phyloP scores from a whole-genome alignment of 2,797 vertebrate species.

The Valencia hispanica region DNA sequence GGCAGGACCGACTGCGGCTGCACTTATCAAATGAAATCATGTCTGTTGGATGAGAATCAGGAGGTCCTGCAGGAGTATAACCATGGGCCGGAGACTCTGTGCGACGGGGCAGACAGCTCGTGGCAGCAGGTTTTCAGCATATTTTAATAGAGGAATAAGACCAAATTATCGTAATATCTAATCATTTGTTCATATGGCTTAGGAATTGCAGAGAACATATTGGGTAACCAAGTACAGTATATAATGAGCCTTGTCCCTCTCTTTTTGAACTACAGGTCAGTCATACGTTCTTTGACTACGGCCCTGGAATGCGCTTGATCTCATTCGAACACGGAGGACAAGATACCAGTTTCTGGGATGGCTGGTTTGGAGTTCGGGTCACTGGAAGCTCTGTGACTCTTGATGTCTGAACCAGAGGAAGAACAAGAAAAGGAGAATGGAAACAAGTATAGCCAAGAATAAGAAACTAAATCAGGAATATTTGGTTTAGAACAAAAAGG shows the following conservation, averaged over 20 bases:
- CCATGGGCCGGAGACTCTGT: conserved; percentile 60
- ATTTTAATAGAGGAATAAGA: not conserved
- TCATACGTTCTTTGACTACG: conserved; percentile 87
- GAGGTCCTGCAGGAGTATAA: conserved; percentile 85
- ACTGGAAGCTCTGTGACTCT: conserved; percentile 88
- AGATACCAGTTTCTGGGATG: conserved; percentile 91
- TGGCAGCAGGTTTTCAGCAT: conserved; percentile 76
- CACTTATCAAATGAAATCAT: conserved; percentile 84
- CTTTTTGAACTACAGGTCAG: conserved; percentile 77
- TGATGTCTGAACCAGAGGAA: conserved; percentile 73
- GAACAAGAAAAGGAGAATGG: not conserved
- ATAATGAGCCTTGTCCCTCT: not conserved
- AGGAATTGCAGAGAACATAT: not conserved
- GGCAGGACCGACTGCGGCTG: conserved; percentile 88
- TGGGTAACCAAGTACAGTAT: not conserved
- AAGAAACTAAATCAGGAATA: not conserved
- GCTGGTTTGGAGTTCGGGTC: conserved; percentile 92
- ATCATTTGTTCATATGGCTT: too few relatives aligned
- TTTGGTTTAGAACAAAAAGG: not conserved
- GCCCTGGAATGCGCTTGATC: conserved; percentile 87
- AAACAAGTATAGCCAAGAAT: not conserved
- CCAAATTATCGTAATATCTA: not conserved
- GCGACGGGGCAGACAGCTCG: conserved; percentile 75
- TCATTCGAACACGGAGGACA: conserved; percentile 91
- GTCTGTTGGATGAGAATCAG: conserved; percentile 84